phyloP scores from a whole-genome alignment of 2,888 invertebrate species.

The Nebria salina region DNA sequence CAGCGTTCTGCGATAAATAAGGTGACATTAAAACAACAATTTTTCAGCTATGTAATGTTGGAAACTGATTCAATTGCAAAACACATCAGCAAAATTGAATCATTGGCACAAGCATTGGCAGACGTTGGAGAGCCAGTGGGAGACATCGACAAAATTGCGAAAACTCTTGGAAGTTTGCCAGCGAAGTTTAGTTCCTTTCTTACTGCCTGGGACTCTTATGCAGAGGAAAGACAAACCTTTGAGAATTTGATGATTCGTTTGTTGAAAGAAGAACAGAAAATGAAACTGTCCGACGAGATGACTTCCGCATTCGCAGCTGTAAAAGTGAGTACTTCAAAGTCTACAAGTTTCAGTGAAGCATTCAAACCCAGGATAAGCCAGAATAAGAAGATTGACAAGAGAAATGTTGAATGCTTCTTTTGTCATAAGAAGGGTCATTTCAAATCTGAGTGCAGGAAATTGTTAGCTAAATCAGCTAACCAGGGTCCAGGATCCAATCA shows the following conservation, averaged over 20 bases:
- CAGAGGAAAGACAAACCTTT: not conserved
- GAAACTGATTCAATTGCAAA: conserved; percentile 44
- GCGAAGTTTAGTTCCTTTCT: conserved; percentile 36
- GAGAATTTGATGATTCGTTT: not conserved
- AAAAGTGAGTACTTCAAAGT: not conserved
- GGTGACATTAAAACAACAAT: conserved; percentile 48
- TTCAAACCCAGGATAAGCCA: not conserved
- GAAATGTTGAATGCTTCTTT: conserved; percentile 21
- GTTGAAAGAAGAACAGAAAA: not conserved
- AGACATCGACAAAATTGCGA: conserved; percentile 46
- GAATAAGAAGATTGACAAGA: conserved; percentile 18
- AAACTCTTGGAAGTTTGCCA: conserved; percentile 28
- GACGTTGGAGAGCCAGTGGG: conserved; percentile 38
- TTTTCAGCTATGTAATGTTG: conserved; percentile 3
- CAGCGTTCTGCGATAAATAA: conserved; percentile 45
- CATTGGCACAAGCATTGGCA: conserved; percentile 37
- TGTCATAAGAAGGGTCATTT: conserved; percentile 27
- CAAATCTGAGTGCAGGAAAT: conserved; percentile 20
- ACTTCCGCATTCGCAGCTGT: not conserved
- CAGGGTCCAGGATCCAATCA: no score
- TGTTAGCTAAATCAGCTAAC: not conserved
- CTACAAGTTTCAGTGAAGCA: no score
- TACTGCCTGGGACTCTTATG: conserved; percentile 39
- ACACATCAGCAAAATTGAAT: conserved; percentile 48
- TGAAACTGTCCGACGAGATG: not conserved